A percentile compares a stretch with the other conserved stretches of the same genome.
Evolutionary conservation across 1,140 invertebrate genomes (phyloP).

Genomic region (Leguminivora glycinivorella): DNA sequence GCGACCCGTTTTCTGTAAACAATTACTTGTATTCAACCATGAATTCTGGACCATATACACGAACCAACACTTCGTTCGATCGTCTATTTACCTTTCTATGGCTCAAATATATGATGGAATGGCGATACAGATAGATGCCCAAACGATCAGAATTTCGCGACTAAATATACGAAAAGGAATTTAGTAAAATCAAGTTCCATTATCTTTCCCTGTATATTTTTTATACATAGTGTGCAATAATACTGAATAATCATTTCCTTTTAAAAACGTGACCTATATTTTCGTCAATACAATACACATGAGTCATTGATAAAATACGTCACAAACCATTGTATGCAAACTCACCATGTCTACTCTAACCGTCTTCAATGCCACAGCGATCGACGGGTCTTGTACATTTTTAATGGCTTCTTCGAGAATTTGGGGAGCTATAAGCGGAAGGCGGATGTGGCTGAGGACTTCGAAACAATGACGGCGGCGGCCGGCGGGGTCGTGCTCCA

Average conservation of each 20-base stretch:
- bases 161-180: too few species aligned
- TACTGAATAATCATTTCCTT: background rate
- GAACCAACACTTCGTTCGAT: too few species aligned
- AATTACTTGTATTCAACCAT: background rate
- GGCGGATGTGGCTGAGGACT: conserved; percentile 89
- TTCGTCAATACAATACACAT: background rate
- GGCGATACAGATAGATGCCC: too few species aligned
- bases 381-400: conserved; percentile 89
- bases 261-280: background rate
- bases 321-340: conserved; percentile 26
- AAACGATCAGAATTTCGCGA: too few species aligned
- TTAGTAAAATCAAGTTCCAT: too few species aligned
- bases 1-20: conserved; percentile 74
- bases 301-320: conserved; percentile 17
- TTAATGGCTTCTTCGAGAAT: conserved; percentile 90
- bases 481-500: conserved; percentile 89
- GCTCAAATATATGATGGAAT: too few species aligned
- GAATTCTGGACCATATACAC: too few species aligned
- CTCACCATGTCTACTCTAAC: conserved; percentile 89
- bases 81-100: too few species aligned
- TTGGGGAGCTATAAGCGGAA: conserved; percentile 90
- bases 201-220: too few species aligned
- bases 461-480: conserved; percentile 92
- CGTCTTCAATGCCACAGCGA: conserved; percentile 89
- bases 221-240: conserved; percentile 22